These are phyloP conservation scores for Teleogryllus oceanicus DNA, from an alignment of 2,888 invertebrate genomes.

Conservation along the genomic window DNA sequence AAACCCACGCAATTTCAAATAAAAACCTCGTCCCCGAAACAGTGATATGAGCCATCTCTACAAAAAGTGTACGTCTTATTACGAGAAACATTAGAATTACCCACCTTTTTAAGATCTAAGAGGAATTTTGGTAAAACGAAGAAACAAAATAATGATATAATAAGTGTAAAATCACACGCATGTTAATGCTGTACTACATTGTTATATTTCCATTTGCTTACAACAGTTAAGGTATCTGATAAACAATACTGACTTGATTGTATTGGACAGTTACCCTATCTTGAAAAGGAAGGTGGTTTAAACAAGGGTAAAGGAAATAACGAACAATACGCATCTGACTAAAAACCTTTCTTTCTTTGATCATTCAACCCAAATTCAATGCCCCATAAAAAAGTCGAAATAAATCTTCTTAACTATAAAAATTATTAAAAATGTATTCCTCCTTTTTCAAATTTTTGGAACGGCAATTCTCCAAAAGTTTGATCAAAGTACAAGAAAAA, in stretches of 20 bases:
- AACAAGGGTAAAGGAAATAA: too few species aligned
- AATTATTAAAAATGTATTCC: too few species aligned
- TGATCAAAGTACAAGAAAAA: too few species aligned
- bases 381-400: not conserved
- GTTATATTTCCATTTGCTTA: not conserved
- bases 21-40: not conserved
- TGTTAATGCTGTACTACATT: not conserved
- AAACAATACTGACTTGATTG: not conserved
- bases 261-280: not conserved
- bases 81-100: not conserved
- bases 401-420: too few species aligned
- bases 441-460: too few species aligned
- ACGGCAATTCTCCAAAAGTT: too few species aligned
- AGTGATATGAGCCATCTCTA: not conserved
- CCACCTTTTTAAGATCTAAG: not conserved
- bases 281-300: too few species aligned
- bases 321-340: too few species aligned
- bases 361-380: not conserved
- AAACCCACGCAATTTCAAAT: not conserved
- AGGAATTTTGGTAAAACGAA: not conserved
- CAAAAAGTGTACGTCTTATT: not conserved
- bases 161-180: not conserved
- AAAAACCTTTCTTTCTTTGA: not conserved
- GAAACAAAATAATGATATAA: not conserved
- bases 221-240: not conserved